Evolutionary conservation across 2,797 vertebrate species (phyloP).

Genomic region (Eulemur coronatus): DNA sequence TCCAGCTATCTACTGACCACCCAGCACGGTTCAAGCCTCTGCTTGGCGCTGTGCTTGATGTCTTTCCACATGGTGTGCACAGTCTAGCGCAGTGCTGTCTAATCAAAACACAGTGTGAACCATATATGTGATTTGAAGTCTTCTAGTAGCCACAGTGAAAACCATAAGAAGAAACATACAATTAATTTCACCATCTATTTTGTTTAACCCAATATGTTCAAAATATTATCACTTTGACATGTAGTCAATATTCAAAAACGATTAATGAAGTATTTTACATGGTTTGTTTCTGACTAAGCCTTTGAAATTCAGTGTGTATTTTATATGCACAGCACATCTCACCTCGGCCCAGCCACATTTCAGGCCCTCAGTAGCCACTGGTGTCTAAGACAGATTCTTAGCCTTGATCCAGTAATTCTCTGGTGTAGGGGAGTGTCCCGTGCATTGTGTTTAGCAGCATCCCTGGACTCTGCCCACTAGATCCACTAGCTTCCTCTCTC

Average conservation of each 20-base stretch:
- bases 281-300: neutral
- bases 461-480: neutral
- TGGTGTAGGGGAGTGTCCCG: neutral
- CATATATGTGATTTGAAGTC: neutral
- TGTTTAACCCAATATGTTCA: neutral
- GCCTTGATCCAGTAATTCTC: accelerated
- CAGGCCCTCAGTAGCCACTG: too few relatives aligned
- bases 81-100: neutral
- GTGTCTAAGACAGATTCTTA: neutral
- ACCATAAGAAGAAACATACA: neutral
- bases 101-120: neutral
- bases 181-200: neutral
- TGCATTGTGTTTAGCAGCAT: accelerated
- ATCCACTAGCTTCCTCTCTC: neutral
- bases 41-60: neutral
- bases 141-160: neutral
- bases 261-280: neutral
- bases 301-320: neutral
- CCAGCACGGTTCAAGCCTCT: neutral
- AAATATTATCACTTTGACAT: neutral
- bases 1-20: neutral
- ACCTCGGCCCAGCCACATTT: too few relatives aligned
- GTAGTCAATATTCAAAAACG: neutral
- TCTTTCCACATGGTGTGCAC: accelerated
- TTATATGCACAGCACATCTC: neutral